phyloP scores from a whole-genome alignment of 2,888 invertebrate genomes.

The Drosophila multiciliata region DNA sequence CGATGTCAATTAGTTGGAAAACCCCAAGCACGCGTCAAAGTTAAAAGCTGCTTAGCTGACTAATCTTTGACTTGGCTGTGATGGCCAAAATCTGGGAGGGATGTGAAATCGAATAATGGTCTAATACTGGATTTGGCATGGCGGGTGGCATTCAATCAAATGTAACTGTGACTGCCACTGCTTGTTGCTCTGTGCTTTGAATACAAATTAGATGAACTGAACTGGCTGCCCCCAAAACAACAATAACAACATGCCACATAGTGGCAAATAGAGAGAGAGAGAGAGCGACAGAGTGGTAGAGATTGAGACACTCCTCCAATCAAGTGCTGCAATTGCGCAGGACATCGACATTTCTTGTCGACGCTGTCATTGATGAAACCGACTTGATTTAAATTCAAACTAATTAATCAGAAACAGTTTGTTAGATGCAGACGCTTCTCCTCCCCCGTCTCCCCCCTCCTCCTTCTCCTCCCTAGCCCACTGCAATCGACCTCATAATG shows the following conservation, averaged over 20 bases:
- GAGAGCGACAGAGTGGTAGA: constrained; percentile 3
- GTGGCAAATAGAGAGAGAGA: constrained; percentile 23
- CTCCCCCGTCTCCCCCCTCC: not conserved
- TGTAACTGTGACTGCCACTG: constrained; percentile 57
- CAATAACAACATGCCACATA: constrained; percentile 39
- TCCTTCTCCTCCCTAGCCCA: not conserved
- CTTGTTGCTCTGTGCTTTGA: constrained; percentile 59
- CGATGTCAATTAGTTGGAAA: constrained; percentile 51
- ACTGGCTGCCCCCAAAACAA: constrained; percentile 43
- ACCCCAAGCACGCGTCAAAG: constrained; percentile 50
- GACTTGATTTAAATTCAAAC: constrained; percentile 80
- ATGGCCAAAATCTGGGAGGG: not conserved
- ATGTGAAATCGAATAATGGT: not conserved
- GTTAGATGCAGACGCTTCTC: constrained; percentile 7
- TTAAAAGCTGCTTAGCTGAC: constrained; percentile 48
- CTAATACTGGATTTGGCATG: constrained; percentile 8
- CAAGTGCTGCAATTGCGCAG: constrained; percentile 35
- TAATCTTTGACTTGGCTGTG: constrained; percentile 36
- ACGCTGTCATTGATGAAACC: constrained; percentile 62
- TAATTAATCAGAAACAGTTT: constrained; percentile 77
- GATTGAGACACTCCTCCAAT: constrained; percentile 68
- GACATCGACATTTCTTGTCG: constrained; percentile 50
- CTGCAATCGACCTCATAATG: constrained; percentile 17
- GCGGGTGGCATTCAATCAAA: constrained; percentile 72
- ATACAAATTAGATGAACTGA: constrained; percentile 77